Base-by-base conservation (phyloP, 2,797 vertebrate genomes). In the Sarcoramphus papa region DNA sequence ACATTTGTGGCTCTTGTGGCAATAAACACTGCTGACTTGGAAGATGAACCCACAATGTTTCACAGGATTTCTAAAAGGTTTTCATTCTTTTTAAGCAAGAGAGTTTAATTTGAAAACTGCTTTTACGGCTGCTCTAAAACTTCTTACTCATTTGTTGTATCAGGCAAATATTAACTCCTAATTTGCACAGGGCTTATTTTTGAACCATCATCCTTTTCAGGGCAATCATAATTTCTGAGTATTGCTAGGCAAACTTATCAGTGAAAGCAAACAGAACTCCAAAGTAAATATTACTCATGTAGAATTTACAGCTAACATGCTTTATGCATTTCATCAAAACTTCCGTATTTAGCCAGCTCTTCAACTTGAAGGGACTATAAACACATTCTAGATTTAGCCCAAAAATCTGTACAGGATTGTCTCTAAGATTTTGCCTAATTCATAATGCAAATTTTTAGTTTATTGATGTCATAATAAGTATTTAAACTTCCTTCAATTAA, bases 21-120 rank as follows among this genome's bases (percentile, higher is more conserved):
- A 89, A 91, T 82, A 93, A 94, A 80, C 28, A 30, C 54, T 65
- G 85, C n/a, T 62, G 77, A 86, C 54, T 47, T 23, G 48, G 88
- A 91, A 83, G 76, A 88, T 48, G 73, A 95, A 94, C 69, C 59
- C 62, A 64, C 18, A 64, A 22, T 5, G 54, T 88, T 95, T 78
- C 86, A 81, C 25, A 94, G 43, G 68, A 88, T 85, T 90, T 92
- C 68, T 62, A 63, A 88, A 88, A 84, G 78, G 50, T 91, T 91
- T 93, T 83, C 21, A n/a, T 78, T 92, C 41, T 83, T 94, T 91
- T 91, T 72, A 65, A 85, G 83, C 53, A 93, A 89, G 45, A 83
- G 43, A 87, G 74, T 79, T 88, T 43, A 80, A 92, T 74, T 68
- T 85, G 57, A 57, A 72, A 90, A 88, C 20, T 20, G 54, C 40